Base-by-base conservation (phyloP, 1,140 invertebrate species). In the Ptiloglossa arizonensis region DNA sequence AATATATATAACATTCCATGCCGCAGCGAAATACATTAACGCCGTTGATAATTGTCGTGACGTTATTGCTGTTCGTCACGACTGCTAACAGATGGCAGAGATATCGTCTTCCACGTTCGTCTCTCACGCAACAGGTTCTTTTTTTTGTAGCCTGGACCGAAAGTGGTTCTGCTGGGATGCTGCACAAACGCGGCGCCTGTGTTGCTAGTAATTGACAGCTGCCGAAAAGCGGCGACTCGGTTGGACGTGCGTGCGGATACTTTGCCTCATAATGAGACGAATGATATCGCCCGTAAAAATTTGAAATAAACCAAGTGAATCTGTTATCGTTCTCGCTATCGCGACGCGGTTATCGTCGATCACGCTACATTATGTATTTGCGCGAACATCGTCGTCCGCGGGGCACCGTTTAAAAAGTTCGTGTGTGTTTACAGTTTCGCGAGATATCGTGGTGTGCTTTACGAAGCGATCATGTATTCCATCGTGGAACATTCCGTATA, bases 191-290 rank as follows among this genome's bases (percentile, higher is more conserved):
- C 87, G 75, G 85, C 74, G 83, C 80, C 80, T 80, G 83, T 81
- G 85, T 86, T 82, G 71, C 87, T 73, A 80, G 83, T 90, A 89
- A 88, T 89, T 90, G 89, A 90, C 89, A 89, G 89, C 88, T 88
- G 88, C 87, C 89, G 88, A 90, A 90, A 90, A 89, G 85, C 82
- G 80, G 82, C 89, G 79, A 87, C 63, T 80, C 60, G 67, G 24
- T 54, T 35, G 35, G 60, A 72, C 59, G 66, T 32, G 62, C 24
- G 38, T 54, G 35, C 35, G 56, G 29, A 64, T 56, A 52, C 24
- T 52, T 76, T 19, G 57, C 29, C 56, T 5, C 1, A 24, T 50
- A 67, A 44, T 35, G 27, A 38, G 29, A 69, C 69, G 41, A 24
- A 35, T 29, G 17, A 71, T 63, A 63, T 22, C n/a, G 46, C 2